phyloP scores from a whole-genome alignment of 2,888 invertebrate genomes.

The Agriopis leucophaearia region DNA sequence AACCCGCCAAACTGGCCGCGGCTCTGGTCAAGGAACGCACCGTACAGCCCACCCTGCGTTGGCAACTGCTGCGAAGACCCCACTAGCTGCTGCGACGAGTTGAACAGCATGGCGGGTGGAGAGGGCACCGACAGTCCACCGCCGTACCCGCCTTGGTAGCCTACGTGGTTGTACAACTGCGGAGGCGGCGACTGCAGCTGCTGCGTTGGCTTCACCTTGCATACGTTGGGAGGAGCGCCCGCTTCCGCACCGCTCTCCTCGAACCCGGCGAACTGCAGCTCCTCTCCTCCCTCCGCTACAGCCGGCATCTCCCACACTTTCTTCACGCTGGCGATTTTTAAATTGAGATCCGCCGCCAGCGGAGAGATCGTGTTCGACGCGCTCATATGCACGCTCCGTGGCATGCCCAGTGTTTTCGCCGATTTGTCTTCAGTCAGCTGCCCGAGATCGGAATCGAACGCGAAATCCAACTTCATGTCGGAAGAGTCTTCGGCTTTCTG shows the following conservation, averaged over 20 bases:
- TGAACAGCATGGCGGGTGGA: slow-evolving; percentile 93
- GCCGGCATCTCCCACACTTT: slow-evolving; percentile 95
- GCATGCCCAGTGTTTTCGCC: slow-evolving; percentile 78
- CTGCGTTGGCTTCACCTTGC: slow-evolving; percentile 94
- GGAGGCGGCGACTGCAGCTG: slow-evolving; percentile 91
- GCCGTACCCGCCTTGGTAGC: slow-evolving; percentile 92
- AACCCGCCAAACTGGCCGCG: slow-evolving; percentile 93
- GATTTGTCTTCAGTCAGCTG: slow-evolving; percentile 91
- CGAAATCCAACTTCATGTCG: slow-evolving; percentile 96
- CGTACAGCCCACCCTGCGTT: slow-evolving; percentile 92
- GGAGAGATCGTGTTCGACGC: slow-evolving; percentile 91
- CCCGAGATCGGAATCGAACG: slow-evolving; percentile 93
- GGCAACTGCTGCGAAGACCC: slow-evolving; percentile 87
- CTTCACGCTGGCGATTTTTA: slow-evolving; percentile 97
- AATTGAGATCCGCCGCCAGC: slow-evolving; percentile 95
- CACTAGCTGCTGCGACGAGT: slow-evolving; percentile 89
- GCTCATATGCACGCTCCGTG: slow-evolving; percentile 88
- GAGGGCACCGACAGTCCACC: slow-evolving; percentile 94
- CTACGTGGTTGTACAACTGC: slow-evolving; percentile 89
- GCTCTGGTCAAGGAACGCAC: slow-evolving; percentile 92
- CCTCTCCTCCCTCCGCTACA: slow-evolving; percentile 87
- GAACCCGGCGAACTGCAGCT: slow-evolving; percentile 77
- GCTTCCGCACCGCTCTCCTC: slow-evolving; percentile 79
- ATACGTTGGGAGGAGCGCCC: slow-evolving; percentile 89
- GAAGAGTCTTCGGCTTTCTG: slow-evolving; percentile 91